Evolutionary conservation across 92 coral and sea anemone genomes (phyloP).

Genomic region (Phenganax stokvisi): DNA sequence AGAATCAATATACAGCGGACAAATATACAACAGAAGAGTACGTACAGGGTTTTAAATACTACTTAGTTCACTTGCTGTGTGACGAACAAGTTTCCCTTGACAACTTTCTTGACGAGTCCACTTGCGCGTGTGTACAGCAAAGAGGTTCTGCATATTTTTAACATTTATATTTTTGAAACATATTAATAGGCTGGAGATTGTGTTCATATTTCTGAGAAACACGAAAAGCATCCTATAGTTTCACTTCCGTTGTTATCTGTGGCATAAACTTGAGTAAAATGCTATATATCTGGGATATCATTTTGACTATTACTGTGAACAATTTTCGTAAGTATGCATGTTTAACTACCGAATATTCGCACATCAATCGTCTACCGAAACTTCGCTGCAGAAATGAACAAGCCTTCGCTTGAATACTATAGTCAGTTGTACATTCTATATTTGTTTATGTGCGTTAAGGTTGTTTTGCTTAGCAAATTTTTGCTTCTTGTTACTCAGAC

Average conservation of each 20-base stretch:
- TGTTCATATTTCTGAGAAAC: constrained; percentile 64
- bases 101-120: too few relatives aligned
- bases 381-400: neutral
- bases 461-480: neutral
- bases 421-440: neutral
- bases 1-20: constrained; percentile 90
- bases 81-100: too few relatives aligned
- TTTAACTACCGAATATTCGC: too few relatives aligned
- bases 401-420: neutral
- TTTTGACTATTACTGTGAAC: constrained; percentile 85
- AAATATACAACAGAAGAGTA: constrained; percentile 89
- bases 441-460: neutral
- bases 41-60: neutral
- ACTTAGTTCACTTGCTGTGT: too few relatives aligned
- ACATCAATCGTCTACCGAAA: too few relatives aligned
- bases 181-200: constrained; percentile 71
- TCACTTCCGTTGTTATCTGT: constrained; percentile 80
- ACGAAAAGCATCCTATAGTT: constrained; percentile 60
- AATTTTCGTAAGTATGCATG: constrained; percentile 70
- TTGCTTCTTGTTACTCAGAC: constrained; percentile 45
- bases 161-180: neutral
- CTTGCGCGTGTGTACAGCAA: too few relatives aligned
- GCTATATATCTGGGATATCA: constrained; percentile 64
- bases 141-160: constrained; percentile 44
- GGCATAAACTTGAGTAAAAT: constrained; percentile 69